Base-by-base conservation (phyloP, 2,113 vertebrate species). In the Hemicordylus capensis region DNA sequence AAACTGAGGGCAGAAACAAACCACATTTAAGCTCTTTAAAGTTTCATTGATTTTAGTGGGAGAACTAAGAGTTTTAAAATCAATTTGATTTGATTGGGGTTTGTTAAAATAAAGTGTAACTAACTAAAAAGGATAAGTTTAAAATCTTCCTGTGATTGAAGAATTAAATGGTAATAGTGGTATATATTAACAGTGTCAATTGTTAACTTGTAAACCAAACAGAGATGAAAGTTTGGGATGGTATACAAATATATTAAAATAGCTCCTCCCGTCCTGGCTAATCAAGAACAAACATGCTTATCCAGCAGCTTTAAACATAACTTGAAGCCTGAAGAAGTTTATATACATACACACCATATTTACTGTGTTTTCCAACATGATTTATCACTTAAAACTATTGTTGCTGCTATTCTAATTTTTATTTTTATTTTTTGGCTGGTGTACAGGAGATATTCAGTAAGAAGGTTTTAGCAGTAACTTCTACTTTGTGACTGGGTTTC, bases 191-290 rank as follows among this genome's bases (percentile, higher is more conserved):
- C n/a, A n/a, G n/a, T n/a, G n/a, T n/a, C n/a, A n/a, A n/a, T n/a
- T n/a, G n/a, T n/a, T n/a, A n/a, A n/a, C n/a, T n/a, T n/a, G n/a
- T n/a, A n/a, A n/a, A n/a, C n/a, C n/a, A n/a, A n/a, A 9, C 6
- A 66, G 24, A 76, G 44, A 42, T 72, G n/a, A 24, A 80, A 28
- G 67, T 34, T 26, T 76, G 39, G n/a, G n/a, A n/a, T n/a, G n/a
- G n/a, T n/a, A n/a, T n/a, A n/a, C n/a, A n/a, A n/a, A n/a, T n/a
- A n/a, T n/a, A n/a, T n/a, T n/a, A n/a, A n/a, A n/a, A n/a, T n/a
- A n/a, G n/a, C n/a, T n/a, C n/a, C n/a, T n/a, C n/a, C 79, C 90
- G 48, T 91, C 87, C 56, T 81, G 76, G 87, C 85, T 83, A 87
- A 69, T 81, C 82, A 79, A 84, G 64, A 77, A 84, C 77, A 88